Base-by-base conservation (phyloP, 2,888 invertebrate genomes). In the Apotomis turbidana region DNA sequence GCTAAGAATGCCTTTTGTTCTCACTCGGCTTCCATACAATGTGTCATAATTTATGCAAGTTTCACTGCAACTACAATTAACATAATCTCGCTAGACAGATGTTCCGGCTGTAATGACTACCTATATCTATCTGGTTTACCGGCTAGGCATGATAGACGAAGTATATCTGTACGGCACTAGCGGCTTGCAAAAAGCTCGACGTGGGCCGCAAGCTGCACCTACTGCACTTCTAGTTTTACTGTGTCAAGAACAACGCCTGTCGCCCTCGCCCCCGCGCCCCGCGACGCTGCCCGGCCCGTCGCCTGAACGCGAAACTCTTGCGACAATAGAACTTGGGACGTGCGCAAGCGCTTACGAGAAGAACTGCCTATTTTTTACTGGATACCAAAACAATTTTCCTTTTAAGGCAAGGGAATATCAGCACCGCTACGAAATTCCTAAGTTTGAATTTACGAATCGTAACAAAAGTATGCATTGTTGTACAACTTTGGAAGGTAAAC, bases 191-290 rank as follows among this genome's bases (percentile, higher is more conserved):
- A 91, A 92, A 92, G 91, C 91, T 89, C 85, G 63, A 87, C 87
- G 93, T 93, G 89, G 93, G 93, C 80, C 85, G 90, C 86, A 84
- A 71, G 87, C 88, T 91, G 93, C 93, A 92, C 91, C 92, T 92
- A 93, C 91, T 93, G 93, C 92, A 92, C 91, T 91, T 91, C 92
- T 91, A 91, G 92, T 89, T 90, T 93, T 93, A 93, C 93, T 93
- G 91, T 93, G 93, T 93, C 93, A 93, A 93, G 93, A 89, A 93
- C 93, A 90, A 93, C 93, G 87, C 86, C 90, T 91, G 89, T 87
- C 88, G 89, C 84, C 90, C 89, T 87, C 85, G 83, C 85, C 86
- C 76, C 75, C 78, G 75, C 74, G 68, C 76, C 85, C 81, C 85
- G 77, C 79, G 74, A 76, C 76, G 77, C 78, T 74, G 77, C 74